phyloP scores from a whole-genome alignment of 2,888 invertebrate genomes.

The Lordiphosa andalusiaca region DNA sequence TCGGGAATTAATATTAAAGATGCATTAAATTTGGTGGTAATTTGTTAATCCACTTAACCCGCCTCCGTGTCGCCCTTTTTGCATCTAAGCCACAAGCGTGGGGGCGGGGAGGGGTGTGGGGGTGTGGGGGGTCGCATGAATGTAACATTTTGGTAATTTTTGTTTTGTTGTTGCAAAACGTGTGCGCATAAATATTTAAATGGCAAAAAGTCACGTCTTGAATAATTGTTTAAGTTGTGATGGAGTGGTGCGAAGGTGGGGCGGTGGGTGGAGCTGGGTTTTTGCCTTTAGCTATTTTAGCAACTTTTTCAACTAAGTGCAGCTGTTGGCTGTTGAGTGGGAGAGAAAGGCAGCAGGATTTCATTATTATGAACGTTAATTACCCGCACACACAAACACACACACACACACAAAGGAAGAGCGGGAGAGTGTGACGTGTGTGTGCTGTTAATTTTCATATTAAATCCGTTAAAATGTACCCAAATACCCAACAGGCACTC shows the following conservation, averaged over 20 bases:
- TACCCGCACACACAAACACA: constrained; percentile 38
- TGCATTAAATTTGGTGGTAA: too few relatives aligned
- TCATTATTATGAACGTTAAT: constrained; percentile 67
- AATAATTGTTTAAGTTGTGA: constrained; percentile 67
- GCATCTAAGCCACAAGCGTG: too few relatives aligned
- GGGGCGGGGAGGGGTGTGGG: too few relatives aligned
- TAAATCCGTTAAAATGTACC: constrained; percentile 73
- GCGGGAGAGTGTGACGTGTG: constrained; percentile 13
- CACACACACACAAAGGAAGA: constrained; percentile 15
- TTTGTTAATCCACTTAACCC: too few relatives aligned
- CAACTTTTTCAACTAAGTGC: constrained; percentile 69
- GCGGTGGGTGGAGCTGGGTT: neutral
- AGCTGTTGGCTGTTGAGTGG: constrained; percentile 43
- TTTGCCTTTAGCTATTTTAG: constrained; percentile 56
- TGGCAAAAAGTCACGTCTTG: constrained; percentile 72
- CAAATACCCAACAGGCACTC: constrained; percentile 68
- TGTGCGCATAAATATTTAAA: constrained; percentile 70
- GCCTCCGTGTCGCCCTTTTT: too few relatives aligned
- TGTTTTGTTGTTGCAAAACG: constrained; percentile 38
- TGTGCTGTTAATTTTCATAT: constrained; percentile 68
- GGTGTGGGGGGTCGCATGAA: too few relatives aligned
- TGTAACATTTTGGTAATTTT: constrained; percentile 43
- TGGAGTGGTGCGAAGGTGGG: constrained; percentile 7
- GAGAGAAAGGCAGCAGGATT: constrained; percentile 33
- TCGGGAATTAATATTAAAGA: too few relatives aligned